Evolutionary conservation across 1,140 invertebrate genomes (phyloP), one percentile per base, ranked within the genome.

Genomic region (Hyposmocoma kahamanoa): DNA sequence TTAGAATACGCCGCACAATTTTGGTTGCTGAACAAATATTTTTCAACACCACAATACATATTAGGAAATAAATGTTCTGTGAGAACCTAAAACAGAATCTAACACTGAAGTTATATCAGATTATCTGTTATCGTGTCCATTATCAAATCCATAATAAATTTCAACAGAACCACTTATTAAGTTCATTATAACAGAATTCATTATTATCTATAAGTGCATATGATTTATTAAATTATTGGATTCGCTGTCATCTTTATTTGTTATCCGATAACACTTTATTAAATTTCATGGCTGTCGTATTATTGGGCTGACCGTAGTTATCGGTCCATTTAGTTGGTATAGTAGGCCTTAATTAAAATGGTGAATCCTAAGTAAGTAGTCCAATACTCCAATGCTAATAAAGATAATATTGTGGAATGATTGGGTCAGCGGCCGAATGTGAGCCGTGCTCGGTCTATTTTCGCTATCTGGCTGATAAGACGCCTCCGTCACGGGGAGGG

Each of bases 211-310:
- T 69, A 38, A 73, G 67, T 73, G 64, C 47, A 42, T 62, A 50
- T 61, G 56, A 62, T 67, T 67, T 72, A 62, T 59, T 59, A 66
- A 73, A 67, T 69, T 67, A 67, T 67, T 69, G 56, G 44, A 34
- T 15, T 32, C 42, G 44, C 49, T 48, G 53, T 69, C 63, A 60
- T 57, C 49, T 59, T 65, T 69, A 68, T 75, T 69, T 69, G 61
- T 69, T 61, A 53, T 62, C 48, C 41, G 79, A 80, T 83, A 83
- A 64, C 32, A 53, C 56, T 67, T 72, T 80, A 83, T 83, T 83
- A 83, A 83, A 72, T 77, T 76, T 70, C 62, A 72, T 52, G 50
- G 42, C 58, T 61, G 63, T 67, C 52, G 56, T 65, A 67, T 72
- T 80, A 71, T 67, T 58, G 54, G 48, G 42, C 36, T 59, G 58